Percentiles rank a stretch among this genome's conserved stretches.
Evolutionary conservation across 1,140 invertebrate species (phyloP).

Genomic region (Papilio dardanus): DNA sequence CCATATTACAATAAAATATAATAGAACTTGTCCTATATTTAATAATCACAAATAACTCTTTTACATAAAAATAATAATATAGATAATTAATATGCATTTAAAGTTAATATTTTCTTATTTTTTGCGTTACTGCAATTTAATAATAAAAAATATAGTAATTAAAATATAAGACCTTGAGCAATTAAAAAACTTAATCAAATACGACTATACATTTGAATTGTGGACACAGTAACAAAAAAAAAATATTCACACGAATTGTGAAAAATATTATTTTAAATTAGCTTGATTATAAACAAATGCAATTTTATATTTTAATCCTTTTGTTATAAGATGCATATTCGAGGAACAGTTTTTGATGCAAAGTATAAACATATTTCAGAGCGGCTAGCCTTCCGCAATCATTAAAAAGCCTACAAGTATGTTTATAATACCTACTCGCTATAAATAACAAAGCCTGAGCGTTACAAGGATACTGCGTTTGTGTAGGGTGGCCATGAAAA

Average conservation of each 20-base stretch:
- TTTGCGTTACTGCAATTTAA: not conserved
- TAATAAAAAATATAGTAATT: not conserved
- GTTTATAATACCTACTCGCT: conserved; percentile 38
- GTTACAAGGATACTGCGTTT: conserved; percentile 39
- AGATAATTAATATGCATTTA: not conserved
- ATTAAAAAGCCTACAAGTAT: conserved; percentile 38
- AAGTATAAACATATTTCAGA: conserved; percentile 34
- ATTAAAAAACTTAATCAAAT: conserved; percentile 22
- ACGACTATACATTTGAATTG: conserved; percentile 28
- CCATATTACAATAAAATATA: no score
- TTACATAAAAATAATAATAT: no score
- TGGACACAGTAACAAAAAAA: conserved; percentile 11
- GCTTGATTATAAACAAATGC: not conserved
- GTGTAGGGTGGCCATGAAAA: conserved; percentile 14
- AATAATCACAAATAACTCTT: no score
- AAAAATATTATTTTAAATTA: conserved; percentile 22
- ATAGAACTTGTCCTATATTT: no score
- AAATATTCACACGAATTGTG: conserved; percentile 12
- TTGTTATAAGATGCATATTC: conserved; percentile 10
- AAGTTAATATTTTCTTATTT: not conserved
- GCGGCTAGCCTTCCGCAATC: conserved; percentile 39
- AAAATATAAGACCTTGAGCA: conserved; percentile 10
- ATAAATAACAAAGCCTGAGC: conserved; percentile 43
- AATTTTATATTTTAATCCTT: not conserved
- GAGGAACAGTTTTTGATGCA: not conserved